Conservation (phyloP, 2,797 vertebrate genomes). For the Scyliorhinus canicula region DNA sequence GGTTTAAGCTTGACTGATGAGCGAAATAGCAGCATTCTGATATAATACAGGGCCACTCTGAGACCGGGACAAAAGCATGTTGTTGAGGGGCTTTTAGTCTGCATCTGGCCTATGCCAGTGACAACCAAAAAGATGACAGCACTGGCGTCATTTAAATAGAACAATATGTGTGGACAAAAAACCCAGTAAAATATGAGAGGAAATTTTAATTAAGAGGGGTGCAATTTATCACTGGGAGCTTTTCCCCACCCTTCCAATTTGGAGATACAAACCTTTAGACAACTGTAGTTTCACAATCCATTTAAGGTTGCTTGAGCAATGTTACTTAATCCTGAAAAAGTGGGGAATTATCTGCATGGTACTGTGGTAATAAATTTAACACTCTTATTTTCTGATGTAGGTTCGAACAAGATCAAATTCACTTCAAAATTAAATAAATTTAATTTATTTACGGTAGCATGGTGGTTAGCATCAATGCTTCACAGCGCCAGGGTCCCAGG, state of each 20-base stretch:
- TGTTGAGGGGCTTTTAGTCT: background rate
- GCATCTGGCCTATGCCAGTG: background rate
- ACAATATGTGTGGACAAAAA: background rate
- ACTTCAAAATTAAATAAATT: too few relatives aligned
- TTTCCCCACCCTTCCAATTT: background rate
- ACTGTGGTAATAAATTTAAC: background rate
- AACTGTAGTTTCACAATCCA: background rate
- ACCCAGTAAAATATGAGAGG: background rate
- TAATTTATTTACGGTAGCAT: too few relatives aligned
- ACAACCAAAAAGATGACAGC: background rate
- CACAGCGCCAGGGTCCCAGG: too few relatives aligned
- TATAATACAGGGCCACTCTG: background rate
- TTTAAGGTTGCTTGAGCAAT: background rate
- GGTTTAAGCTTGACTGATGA: background rate
- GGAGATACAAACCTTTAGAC: background rate
- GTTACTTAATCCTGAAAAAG: constrained; percentile 1
- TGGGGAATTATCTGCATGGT: background rate
- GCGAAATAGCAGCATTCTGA: background rate
- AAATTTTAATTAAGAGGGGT: background rate
- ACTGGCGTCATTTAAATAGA: too few relatives aligned
- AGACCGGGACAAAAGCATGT: background rate
- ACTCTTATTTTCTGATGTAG: background rate
- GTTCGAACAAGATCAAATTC: background rate
- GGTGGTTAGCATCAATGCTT: too few relatives aligned
- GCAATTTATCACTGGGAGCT: background rate